These are phyloP conservation scores for Melanotaenia parkinsoni DNA, from an alignment of 2,797 vertebrate genomes.

Conservation along the genomic window DNA sequence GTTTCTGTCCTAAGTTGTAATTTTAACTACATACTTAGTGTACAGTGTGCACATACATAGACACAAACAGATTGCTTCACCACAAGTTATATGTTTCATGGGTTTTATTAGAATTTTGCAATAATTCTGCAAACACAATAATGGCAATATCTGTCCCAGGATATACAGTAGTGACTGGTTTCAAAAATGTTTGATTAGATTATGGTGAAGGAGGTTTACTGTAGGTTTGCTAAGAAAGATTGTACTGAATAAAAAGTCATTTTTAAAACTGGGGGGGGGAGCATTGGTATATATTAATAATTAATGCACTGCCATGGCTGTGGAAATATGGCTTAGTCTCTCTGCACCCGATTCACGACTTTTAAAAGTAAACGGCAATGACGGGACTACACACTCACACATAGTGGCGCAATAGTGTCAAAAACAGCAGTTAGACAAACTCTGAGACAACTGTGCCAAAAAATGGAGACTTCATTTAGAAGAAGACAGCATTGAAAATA, in stretches of 20 bases:
- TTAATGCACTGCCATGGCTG: conserved; percentile 84
- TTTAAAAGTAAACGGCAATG: conserved; percentile 58
- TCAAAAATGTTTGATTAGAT: conserved; percentile 79
- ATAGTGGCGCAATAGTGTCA: conserved; percentile 49
- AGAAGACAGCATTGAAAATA: conserved; percentile 28
- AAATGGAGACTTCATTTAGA: conserved; percentile 24
- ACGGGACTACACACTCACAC: conserved; percentile 60
- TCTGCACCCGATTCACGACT: conserved; percentile 70
- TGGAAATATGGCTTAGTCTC: conserved; percentile 93
- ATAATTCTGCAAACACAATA: conserved; percentile 95
- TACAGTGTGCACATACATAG: not conserved
- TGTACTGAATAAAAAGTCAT: conserved; percentile 81
- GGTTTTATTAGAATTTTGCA: conserved; percentile 96
- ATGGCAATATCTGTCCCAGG: conserved; percentile 94
- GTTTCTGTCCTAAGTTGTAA: conserved; percentile 28
- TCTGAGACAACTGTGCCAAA: conserved; percentile 53
- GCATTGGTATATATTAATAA: conserved; percentile 69
- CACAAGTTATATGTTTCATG: conserved; percentile 68
- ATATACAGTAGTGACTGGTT: conserved; percentile 94
- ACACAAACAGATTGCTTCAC: conserved; percentile 30
- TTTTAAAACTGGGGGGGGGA: conserved; percentile 71
- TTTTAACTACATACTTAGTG: conserved; percentile 16
- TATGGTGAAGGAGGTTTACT: conserved; percentile 86
- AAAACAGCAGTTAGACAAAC: conserved; percentile 55
- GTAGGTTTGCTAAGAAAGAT: conserved; percentile 90